Conservation (phyloP, 2,113 vertebrate genomes). For the Phalacrocorax carbo region DNA sequence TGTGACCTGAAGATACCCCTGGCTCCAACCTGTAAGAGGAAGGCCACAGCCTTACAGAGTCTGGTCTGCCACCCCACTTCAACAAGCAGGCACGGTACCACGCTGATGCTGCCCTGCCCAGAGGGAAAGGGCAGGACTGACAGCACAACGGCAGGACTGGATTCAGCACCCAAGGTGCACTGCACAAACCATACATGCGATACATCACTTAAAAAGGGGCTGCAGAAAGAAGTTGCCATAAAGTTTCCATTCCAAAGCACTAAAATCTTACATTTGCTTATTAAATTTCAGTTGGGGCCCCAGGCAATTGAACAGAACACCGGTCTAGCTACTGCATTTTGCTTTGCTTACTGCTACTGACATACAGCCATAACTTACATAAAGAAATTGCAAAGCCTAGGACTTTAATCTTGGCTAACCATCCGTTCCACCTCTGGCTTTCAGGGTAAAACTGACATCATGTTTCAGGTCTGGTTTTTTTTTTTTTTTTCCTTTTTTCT, state of each 20-base stretch:
- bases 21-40: neutral
- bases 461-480: neutral
- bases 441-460: neutral
- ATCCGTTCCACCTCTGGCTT: neutral
- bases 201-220: neutral
- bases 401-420: neutral
- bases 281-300: conserved; percentile 47
- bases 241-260: conserved; percentile 42
- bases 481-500: neutral
- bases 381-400: neutral
- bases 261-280: conserved; percentile 60
- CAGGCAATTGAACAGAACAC: conserved; percentile 17
- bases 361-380: neutral
- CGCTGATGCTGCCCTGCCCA: neutral
- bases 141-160: neutral
- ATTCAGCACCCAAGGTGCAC: neutral
- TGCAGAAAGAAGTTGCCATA: neutral
- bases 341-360: conserved; percentile 26
- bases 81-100: neutral
- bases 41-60: rapidly evolving
- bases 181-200: neutral
- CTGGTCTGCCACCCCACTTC: neutral
- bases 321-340: neutral
- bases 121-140: neutral
- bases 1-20: neutral